These are phyloP conservation scores for Cryptophagus acutangulus DNA, from an alignment of 2,888 invertebrate genomes.

Conservation along the genomic window DNA sequence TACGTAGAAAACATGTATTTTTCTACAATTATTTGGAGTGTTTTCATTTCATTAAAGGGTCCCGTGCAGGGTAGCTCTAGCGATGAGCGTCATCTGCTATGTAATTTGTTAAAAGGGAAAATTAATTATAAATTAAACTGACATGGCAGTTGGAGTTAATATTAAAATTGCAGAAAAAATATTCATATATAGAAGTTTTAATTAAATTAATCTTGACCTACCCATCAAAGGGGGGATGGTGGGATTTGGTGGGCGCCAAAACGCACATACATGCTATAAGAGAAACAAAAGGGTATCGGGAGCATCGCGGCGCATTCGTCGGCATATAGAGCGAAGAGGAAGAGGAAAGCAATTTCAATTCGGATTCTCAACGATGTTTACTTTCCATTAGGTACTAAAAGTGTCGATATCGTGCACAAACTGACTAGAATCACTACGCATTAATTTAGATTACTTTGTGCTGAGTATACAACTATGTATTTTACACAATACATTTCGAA, in stretches of 20 bases:
- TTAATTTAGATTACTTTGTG: conserved; percentile 44
- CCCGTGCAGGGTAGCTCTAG: too few species aligned
- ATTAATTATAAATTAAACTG: conserved; percentile 36
- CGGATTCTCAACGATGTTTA: conserved; percentile 44
- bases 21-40: conserved; percentile 35
- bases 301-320: too few species aligned
- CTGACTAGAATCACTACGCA: conserved; percentile 42
- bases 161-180: too few species aligned
- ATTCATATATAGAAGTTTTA: too few species aligned
- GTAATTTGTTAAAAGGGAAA: conserved; percentile 35
- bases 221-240: too few species aligned
- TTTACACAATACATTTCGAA: conserved; percentile 1
- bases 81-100: conserved; percentile 30
- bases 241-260: too few species aligned
- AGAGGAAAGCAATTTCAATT: conserved; percentile 41
- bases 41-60: conserved; percentile 38
- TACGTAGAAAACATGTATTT: too few species aligned
- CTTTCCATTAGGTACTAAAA: conserved; percentile 46
- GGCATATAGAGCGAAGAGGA: too few species aligned
- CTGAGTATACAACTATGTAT: conserved; percentile 31
- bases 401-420: conserved; percentile 44
- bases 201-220: too few species aligned
- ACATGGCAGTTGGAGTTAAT: conserved; percentile 33
- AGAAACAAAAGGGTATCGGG: conserved; percentile 15
- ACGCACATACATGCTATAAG: too few species aligned